Base-by-base conservation (phyloP, 2,888 invertebrate species). In the Sarcophaga rosellei region DNA sequence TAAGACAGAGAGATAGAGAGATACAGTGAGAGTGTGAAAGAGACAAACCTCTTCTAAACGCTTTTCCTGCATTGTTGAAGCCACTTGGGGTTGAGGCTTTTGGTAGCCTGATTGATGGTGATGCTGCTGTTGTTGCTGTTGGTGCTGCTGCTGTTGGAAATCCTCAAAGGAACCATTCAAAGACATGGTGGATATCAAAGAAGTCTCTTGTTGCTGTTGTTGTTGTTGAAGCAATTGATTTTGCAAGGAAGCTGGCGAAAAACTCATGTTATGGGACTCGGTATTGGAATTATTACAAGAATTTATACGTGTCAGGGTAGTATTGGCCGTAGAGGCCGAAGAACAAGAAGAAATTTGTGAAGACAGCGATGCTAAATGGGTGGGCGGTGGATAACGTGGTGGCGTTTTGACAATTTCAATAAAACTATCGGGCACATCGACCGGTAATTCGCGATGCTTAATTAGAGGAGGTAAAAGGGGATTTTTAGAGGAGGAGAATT, bases 361-460 rank as follows among this genome's bases (percentile, higher is more conserved):
- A 63, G 90, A 89, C 10, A 91, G 89, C 44, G 93, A 92, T 6
- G 92, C 91, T n/a, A 93, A 87, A 88, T 92, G 92, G 12, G 91
- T 90, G 89, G 94, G 95, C 89, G 95, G 94, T 69, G 96, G 95
- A 91, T 95, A 95, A 90, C 95, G 95, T 62, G 96, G 95, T 65
- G 96, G 95, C 2, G 95, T 95, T 94, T 97, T 98, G 92, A 96
- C 96, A 88, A 96, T 95, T 91, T 96, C 97, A 88, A 97, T 95
- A 94, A 98, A 98, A 90, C 96, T 95, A 88, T 97, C 97, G 5
- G 98, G 98, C 88, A 97, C 97, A 93, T 98, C 98, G 83, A 98
- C 97, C 4, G 98, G 97, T 94, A 96, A 94, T 92, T 96, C 96
- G 86, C 95, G 94, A 90, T 94, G 93, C 84, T 92, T 93, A 8